phyloP scores from a whole-genome alignment of 2,113 vertebrate genomes.

The Phainopepla nitens region DNA sequence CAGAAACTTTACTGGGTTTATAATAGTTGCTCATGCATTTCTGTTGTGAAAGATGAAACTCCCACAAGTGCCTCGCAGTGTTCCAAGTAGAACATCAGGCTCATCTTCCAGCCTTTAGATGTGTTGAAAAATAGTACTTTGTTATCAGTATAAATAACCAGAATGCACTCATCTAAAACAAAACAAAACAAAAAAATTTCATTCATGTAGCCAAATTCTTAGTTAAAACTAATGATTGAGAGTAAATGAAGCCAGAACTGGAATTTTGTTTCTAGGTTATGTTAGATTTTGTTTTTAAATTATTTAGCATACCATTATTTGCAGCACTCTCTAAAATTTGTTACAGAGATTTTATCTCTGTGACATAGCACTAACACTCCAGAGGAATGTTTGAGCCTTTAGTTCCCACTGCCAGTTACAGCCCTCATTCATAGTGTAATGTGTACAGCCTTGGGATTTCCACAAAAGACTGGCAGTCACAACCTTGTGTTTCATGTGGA shows the following conservation, averaged over 20 bases:
- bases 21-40: slow-evolving; percentile 27
- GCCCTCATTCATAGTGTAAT: neutral
- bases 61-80: neutral
- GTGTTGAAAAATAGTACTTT: neutral
- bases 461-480: neutral
- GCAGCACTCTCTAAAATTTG: neutral
- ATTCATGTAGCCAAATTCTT: neutral
- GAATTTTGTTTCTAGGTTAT: neutral
- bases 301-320: neutral
- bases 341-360: neutral
- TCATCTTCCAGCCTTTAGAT: neutral
- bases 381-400: neutral
- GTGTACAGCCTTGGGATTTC: neutral
- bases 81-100: neutral
- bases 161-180: neutral
- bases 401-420: neutral
- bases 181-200: neutral
- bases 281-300: neutral
- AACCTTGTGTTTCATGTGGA: accelerated
- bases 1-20: slow-evolving; percentile 4
- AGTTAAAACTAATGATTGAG: neutral
- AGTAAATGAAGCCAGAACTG: neutral
- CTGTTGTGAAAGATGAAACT: slow-evolving; percentile 6
- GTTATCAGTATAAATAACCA: neutral
- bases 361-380: neutral